These are phyloP conservation scores for Paracentrotus lividus DNA, from an alignment of 53 echinoderm and acorn worm genomes.

Conservation along the genomic window DNA sequence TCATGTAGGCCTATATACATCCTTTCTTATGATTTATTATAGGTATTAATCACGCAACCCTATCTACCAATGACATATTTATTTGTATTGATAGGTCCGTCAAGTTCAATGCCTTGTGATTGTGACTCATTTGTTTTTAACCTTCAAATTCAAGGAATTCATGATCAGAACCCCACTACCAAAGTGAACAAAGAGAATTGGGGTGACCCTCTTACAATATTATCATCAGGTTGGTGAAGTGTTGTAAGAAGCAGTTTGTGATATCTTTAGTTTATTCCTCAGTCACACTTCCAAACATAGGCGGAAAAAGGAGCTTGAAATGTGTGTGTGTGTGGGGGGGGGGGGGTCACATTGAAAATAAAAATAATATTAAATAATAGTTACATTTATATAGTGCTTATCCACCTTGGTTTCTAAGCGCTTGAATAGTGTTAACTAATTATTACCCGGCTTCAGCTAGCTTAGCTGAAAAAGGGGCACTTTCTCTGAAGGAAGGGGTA, in stretches of 20 bases:
- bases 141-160: neutral
- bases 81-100: neutral
- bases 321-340: too few species aligned
- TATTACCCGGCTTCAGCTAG: too few species aligned
- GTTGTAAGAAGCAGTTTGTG: neutral
- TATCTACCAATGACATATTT: neutral
- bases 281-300: too few species aligned
- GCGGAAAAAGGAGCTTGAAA: too few species aligned
- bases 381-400: too few species aligned
- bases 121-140: slow-evolving; percentile 36
- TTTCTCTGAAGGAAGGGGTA: too few species aligned
- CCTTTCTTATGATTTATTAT: neutral
- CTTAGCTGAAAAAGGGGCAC: too few species aligned
- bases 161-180: neutral
- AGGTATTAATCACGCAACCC: neutral
- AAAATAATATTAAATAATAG: too few species aligned
- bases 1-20: too few species aligned
- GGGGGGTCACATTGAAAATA: too few species aligned
- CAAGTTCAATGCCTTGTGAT: slow-evolving; percentile 49
- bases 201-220: neutral
- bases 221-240: neutral
- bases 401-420: too few species aligned
- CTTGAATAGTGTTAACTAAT: too few species aligned
- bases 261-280: neutral
- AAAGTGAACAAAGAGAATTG: slow-evolving; percentile 29